Percentiles rank a stretch among this genome's conserved stretches.
phyloP scores from a whole-genome alignment of 2,113 vertebrate genomes.

The Panurus biarmicus region DNA sequence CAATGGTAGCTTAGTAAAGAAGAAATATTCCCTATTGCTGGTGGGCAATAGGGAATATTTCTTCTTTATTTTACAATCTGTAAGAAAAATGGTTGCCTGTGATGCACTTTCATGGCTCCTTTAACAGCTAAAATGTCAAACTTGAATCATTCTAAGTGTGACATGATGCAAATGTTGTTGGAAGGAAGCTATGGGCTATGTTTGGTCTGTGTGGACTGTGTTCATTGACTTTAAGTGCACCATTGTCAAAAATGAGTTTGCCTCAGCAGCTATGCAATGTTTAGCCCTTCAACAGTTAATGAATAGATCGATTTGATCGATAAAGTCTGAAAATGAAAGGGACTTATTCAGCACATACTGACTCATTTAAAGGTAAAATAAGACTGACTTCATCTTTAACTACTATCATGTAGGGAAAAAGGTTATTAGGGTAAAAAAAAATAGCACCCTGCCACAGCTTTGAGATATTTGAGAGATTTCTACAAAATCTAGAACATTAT shows the following conservation, averaged over 20 bases:
- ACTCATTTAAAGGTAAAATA: neutral
- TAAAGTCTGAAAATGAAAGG: neutral
- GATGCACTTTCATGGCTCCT: neutral
- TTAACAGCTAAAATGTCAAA: neutral
- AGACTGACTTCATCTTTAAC: neutral
- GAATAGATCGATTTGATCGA: neutral
- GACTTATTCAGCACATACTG: neutral
- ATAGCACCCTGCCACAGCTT: neutral
- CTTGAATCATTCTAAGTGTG: neutral
- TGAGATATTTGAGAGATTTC: neutral
- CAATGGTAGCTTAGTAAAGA: neutral
- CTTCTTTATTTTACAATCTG: neutral
- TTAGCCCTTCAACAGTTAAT: neutral
- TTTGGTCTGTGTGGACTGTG: neutral
- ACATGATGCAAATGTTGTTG: fast-evolving
- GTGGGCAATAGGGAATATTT: neutral
- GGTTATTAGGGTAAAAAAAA: neutral
- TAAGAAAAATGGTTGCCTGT: neutral
- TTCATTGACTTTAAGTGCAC: neutral
- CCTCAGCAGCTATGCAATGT: neutral
- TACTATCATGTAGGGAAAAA: neutral
- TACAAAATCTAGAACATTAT: neutral
- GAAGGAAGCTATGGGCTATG: neutral
- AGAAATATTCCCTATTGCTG: too few species aligned
- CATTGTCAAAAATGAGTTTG: neutral